These are phyloP conservation scores for Cyphomyrus discorhynchus DNA, from an alignment of 2,113 vertebrate genomes.

Conservation along the genomic window DNA sequence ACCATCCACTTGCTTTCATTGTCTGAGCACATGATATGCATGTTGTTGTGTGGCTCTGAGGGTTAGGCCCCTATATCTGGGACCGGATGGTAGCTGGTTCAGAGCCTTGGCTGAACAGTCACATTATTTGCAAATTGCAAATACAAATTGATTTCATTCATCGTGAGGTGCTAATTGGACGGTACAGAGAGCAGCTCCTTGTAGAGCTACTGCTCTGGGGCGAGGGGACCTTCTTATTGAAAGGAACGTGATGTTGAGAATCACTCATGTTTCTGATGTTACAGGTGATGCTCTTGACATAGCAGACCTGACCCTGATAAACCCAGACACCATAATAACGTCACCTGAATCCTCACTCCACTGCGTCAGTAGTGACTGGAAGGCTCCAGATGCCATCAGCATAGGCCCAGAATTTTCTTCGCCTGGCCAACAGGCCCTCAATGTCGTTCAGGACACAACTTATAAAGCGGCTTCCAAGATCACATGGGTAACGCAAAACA, in stretches of 20 bases:
- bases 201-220: not conserved
- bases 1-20: not conserved
- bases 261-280: not conserved
- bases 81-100: not conserved
- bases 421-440: constrained; percentile 58
- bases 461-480: constrained; percentile 67
- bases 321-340: constrained; percentile 73
- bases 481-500: constrained; percentile 69
- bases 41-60: not conserved
- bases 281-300: constrained; percentile 62
- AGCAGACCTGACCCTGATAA: constrained; percentile 74
- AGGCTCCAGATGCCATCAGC: constrained; percentile 49
- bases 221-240: not conserved
- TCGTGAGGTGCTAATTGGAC: not conserved
- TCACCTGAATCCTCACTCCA: constrained; percentile 66
- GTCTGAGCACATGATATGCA: not conserved
- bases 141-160: not conserved
- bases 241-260: not conserved
- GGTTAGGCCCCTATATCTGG: not conserved
- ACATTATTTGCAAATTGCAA: not conserved
- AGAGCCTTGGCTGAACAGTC: not conserved
- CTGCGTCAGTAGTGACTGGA: constrained; percentile 75
- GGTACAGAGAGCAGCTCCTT: not conserved
- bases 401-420: constrained; percentile 67
- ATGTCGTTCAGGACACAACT: constrained; percentile 57